Conservation (phyloP, 2,797 vertebrate genomes). For the Gobionotothen gibberifrons region DNA sequence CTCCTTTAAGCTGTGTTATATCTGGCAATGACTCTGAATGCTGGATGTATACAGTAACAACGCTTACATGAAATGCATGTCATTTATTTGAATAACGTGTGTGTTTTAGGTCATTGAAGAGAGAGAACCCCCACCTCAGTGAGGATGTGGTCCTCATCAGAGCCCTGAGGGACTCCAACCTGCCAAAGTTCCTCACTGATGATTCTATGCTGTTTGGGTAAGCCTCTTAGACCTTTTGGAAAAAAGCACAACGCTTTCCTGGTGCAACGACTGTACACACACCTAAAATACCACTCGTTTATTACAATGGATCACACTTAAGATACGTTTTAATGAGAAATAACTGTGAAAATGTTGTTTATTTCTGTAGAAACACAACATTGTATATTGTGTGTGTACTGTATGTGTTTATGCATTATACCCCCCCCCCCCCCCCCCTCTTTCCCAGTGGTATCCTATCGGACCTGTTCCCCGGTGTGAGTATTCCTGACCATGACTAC, state of each 20-base stretch:
- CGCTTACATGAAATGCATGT: background rate
- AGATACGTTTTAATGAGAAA: background rate
- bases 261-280: background rate
- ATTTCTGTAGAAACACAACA: too few relatives aligned
- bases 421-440: background rate
- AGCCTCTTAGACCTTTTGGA: constrained; percentile 12
- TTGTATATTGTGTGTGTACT: background rate
- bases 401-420: constrained; percentile 27
- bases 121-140: constrained; percentile 87
- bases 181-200: constrained; percentile 89
- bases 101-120: constrained; percentile 86
- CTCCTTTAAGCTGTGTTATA: too few relatives aligned
- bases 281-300: too few relatives aligned
- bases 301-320: background rate
- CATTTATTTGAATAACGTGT: background rate
- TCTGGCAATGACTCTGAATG: too few relatives aligned
- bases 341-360: background rate
- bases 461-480: constrained; percentile 90
- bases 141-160: constrained; percentile 90
- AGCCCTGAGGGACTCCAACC: constrained; percentile 89
- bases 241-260: background rate
- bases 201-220: constrained; percentile 88
- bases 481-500: constrained; percentile 90
- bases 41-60: too few relatives aligned
- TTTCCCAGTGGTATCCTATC: constrained; percentile 88